Evolutionary conservation across 2,888 invertebrate species (phyloP).

Genomic region (Exocentrus adspersus): DNA sequence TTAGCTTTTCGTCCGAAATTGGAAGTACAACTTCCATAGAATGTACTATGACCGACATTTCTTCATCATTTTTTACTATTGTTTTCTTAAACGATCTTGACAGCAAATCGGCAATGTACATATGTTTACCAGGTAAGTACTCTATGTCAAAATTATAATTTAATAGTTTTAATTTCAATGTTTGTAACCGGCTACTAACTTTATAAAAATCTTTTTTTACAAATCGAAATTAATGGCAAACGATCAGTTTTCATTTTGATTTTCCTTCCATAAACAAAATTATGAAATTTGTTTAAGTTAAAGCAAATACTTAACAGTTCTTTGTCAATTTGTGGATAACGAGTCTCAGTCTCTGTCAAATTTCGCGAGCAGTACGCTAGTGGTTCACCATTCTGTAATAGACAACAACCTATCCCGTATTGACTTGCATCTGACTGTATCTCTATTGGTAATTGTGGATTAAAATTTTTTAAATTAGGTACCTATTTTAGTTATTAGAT

Average conservation of each 20-base stretch:
- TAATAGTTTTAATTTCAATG: conserved; percentile 40
- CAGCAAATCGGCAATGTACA: conserved; percentile 38
- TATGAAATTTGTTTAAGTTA: conserved; percentile 50
- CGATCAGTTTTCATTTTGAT: conserved; percentile 50
- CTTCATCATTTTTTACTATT: not conserved
- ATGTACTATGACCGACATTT: conserved; percentile 15
- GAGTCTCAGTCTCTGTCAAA: conserved; percentile 43
- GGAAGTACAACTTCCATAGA: conserved; percentile 22
- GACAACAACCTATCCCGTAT: conserved; percentile 38
- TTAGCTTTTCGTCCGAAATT: conserved; percentile 3
- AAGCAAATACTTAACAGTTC: conserved; percentile 53
- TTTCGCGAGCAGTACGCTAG: conserved; percentile 47
- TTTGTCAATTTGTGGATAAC: conserved; percentile 50
- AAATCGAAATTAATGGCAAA: conserved; percentile 48
- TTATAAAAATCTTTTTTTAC: conserved; percentile 35
- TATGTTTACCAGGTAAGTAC: conserved; percentile 44
- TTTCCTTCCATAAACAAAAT: conserved; percentile 52
- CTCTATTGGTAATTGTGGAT: conserved; percentile 33
- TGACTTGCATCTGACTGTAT: conserved; percentile 43
- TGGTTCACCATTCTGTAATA: conserved; percentile 42
- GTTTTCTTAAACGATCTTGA: conserved; percentile 15
- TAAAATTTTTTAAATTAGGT: conserved; percentile 39
- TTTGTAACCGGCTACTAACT: conserved; percentile 21
- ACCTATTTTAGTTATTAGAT: conserved; percentile 40
- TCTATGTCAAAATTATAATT: conserved; percentile 43